These are phyloP conservation scores for Pyralis farinalis DNA, from an alignment of 2,888 invertebrate species.

Conservation along the genomic window DNA sequence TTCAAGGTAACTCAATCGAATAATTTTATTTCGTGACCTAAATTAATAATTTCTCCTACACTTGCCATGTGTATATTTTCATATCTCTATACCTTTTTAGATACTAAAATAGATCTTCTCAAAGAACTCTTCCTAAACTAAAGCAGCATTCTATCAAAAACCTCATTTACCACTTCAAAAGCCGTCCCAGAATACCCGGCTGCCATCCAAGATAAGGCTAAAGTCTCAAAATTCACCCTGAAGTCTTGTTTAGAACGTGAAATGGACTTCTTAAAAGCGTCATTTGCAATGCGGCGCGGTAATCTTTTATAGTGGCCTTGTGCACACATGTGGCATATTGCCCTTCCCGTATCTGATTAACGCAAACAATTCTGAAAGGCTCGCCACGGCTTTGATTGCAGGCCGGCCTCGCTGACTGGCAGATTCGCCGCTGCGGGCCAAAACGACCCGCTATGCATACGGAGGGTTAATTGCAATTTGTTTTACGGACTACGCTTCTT, in stretches of 20 bases:
- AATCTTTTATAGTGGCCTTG: conserved; percentile 38
- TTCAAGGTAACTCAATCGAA: too few relatives aligned
- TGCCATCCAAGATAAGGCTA: conserved; percentile 4
- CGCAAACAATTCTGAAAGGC: conserved; percentile 55
- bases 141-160: conserved; percentile 2
- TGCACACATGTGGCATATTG: conserved; percentile 69
- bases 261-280: conserved; percentile 24
- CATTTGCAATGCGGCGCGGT: conserved; percentile 40
- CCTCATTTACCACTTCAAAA: conserved; percentile 9
- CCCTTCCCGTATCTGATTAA: conserved; percentile 61
- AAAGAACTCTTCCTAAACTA: neutral
- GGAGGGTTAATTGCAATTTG: conserved; percentile 58
- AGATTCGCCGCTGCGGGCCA: conserved; percentile 25
- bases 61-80: too few relatives aligned
- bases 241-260: conserved; percentile 20
- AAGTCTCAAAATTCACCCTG: conserved; percentile 12
- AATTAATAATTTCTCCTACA: too few relatives aligned
- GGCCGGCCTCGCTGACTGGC: conserved; percentile 1
- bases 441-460: conserved; percentile 35
- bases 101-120: neutral
- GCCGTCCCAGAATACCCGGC: neutral
- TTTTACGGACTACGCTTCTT: conserved; percentile 41
- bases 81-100: neutral
- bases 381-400: conserved; percentile 29
- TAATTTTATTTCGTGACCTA: too few relatives aligned